phyloP scores from a whole-genome alignment of 1,140 invertebrate genomes.

The Scaptomyza hsui region DNA sequence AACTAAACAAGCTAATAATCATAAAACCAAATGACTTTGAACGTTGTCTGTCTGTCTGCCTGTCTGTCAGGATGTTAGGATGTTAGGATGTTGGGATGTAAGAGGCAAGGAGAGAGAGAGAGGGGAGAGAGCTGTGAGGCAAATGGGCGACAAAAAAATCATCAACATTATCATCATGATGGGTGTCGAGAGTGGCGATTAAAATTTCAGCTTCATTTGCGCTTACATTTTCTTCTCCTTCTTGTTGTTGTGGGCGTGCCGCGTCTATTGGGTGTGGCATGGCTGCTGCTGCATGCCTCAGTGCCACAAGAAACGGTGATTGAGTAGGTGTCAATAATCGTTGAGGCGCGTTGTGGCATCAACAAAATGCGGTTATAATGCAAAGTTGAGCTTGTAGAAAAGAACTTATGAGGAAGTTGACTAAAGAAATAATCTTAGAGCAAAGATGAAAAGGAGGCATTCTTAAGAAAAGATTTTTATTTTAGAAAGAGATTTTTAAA shows the following conservation, averaged over 20 bases:
- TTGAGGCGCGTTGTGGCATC: too few relatives aligned
- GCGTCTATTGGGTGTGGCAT: slow-evolving; percentile 9
- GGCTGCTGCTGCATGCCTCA: slow-evolving; percentile 1
- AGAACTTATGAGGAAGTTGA: too few relatives aligned
- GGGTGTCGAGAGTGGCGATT: slow-evolving; percentile 69
- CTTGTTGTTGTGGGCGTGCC: slow-evolving; percentile 24
- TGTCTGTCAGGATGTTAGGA: too few relatives aligned
- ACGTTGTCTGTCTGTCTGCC: slow-evolving; percentile 59
- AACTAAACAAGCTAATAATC: slow-evolving; percentile 84
- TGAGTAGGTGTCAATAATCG: slow-evolving; percentile 71
- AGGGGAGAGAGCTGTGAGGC: neutral
- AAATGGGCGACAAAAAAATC: slow-evolving; percentile 51
- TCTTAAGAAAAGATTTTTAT: too few relatives aligned
- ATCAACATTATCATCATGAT: slow-evolving; percentile 74
- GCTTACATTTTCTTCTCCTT: slow-evolving; percentile 38
- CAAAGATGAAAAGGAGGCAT: too few relatives aligned
- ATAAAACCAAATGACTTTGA: slow-evolving; percentile 84
- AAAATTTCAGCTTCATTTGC: slow-evolving; percentile 83
- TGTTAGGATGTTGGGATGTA: slow-evolving; percentile 34
- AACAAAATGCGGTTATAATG: too few relatives aligned
- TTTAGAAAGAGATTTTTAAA: too few relatives aligned
- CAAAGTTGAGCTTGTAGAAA: too few relatives aligned
- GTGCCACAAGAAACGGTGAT: slow-evolving; percentile 39
- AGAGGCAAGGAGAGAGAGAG: slow-evolving; percentile 22
- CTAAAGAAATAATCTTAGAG: too few relatives aligned